Conservation (phyloP, 2,113 vertebrate genomes). For the Capra hircus region DNA sequence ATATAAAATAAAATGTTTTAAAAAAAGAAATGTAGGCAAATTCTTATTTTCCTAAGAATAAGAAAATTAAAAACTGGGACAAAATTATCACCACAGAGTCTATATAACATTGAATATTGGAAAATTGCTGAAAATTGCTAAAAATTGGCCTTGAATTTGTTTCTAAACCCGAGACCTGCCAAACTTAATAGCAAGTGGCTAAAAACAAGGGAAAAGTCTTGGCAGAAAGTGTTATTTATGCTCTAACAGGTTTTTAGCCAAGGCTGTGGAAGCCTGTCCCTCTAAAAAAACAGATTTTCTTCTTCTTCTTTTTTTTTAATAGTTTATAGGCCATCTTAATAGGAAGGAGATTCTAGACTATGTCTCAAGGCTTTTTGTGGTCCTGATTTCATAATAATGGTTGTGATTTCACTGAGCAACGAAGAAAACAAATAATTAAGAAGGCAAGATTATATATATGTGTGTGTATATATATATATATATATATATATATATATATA, state of each 20-base stretch:
- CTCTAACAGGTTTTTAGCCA: neutral
- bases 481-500: no score
- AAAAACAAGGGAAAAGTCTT: neutral
- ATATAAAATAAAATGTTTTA: neutral
- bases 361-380: neutral
- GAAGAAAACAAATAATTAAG: conserved; percentile 46
- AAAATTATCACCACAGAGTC: neutral
- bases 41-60: neutral
- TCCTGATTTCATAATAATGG: neutral
- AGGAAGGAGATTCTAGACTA: neutral
- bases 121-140: conserved; percentile 2
- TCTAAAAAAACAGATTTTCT: neutral
- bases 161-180: neutral
- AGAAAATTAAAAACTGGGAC: neutral
- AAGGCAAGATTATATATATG: neutral
- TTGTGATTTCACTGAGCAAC: conserved; percentile 26
- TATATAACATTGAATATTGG: neutral
- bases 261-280: neutral
- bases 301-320: neutral
- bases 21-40: neutral
- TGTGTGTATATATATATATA: neutral
- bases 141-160: neutral
- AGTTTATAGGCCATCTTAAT: neutral
- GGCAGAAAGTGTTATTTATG: neutral
- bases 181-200: neutral